phyloP scores from a whole-genome alignment of 2,113 vertebrate species.

The Paratilapia polleni region DNA sequence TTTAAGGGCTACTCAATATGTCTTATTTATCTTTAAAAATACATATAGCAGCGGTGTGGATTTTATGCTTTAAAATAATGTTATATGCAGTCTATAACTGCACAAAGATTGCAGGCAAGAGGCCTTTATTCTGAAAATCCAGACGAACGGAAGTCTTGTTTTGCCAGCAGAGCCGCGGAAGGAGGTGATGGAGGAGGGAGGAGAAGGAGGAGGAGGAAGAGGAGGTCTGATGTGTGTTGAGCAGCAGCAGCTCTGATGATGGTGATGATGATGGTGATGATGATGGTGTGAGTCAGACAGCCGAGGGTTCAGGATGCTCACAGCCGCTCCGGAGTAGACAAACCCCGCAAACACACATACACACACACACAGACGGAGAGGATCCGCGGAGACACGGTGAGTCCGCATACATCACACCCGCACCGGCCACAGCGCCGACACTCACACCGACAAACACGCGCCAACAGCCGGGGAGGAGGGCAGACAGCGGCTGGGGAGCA shows the following conservation, averaged over 20 bases:
- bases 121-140: constrained; percentile 49
- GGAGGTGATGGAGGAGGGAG: constrained; percentile 28
- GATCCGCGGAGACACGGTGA: constrained; percentile 56
- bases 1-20: background rate
- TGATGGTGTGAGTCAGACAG: constrained; percentile 64
- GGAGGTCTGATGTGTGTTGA: constrained; percentile 38
- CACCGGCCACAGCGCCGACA: background rate
- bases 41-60: too few species aligned
- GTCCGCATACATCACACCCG: constrained; percentile 21
- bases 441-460: background rate
- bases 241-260: constrained; percentile 48
- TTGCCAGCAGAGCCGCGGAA: background rate
- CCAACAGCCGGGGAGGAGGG: background rate
- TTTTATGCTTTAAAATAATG: background rate
- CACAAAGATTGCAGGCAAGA: background rate
- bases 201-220: constrained; percentile 35
- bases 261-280: constrained; percentile 40
- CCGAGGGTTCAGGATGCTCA: constrained; percentile 54
- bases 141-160: background rate
- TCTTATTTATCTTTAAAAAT: background rate
- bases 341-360: constrained; percentile 5
- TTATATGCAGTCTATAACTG: background rate
- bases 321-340: constrained; percentile 46
- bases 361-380: background rate
- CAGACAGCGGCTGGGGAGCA: background rate